phyloP scores from a whole-genome alignment of 2,113 vertebrate genomes.

The Platysternon megacephalum region DNA sequence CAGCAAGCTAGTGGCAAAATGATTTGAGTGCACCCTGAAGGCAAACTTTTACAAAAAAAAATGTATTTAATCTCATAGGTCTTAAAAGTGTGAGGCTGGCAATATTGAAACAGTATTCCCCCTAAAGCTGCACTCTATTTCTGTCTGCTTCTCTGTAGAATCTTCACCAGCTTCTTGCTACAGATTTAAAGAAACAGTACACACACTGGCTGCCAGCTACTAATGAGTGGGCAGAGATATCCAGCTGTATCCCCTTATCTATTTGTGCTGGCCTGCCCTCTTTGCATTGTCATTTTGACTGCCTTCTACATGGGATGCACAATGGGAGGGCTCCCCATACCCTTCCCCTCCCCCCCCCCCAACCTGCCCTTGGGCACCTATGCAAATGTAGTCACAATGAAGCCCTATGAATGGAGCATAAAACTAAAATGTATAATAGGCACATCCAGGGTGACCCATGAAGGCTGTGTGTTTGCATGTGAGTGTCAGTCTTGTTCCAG shows the following conservation, averaged over 20 bases:
- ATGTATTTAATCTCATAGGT: background rate
- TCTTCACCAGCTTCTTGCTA: background rate
- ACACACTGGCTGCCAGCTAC: background rate
- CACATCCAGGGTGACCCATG: background rate
- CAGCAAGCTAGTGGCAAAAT: background rate
- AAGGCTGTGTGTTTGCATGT: background rate
- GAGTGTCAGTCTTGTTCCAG: background rate
- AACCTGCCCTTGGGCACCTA: background rate
- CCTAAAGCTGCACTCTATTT: background rate
- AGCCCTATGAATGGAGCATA: background rate
- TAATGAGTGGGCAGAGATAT: background rate
- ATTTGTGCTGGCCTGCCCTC: fast-evolving
- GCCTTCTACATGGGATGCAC: background rate
- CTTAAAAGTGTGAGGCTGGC: background rate
- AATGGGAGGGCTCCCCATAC: background rate
- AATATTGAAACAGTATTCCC: background rate
- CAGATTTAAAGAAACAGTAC: background rate
- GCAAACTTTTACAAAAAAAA: background rate
- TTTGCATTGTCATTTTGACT: background rate
- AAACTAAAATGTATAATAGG: background rate
- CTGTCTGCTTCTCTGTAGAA: background rate
- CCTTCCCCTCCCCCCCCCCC: background rate
- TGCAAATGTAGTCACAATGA: background rate
- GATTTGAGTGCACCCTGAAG: background rate
- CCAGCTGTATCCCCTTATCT: background rate